Base-by-base conservation (phyloP, 2,113 vertebrate genomes). In the Pluvialis apricaria region DNA sequence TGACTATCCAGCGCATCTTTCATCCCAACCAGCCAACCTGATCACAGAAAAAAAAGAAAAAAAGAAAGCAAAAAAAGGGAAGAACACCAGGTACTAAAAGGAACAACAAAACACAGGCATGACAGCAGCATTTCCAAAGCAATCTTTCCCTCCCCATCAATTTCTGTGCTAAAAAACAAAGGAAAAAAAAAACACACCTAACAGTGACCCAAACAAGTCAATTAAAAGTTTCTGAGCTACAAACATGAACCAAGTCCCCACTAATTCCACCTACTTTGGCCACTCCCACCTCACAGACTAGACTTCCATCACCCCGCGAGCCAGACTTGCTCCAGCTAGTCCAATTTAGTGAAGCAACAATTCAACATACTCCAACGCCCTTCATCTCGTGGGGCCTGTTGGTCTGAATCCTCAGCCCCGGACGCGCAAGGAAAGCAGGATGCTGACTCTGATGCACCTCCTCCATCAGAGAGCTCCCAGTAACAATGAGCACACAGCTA, bases 311-410 rank as follows among this genome's bases (percentile, higher is more conserved):
- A 0, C 26, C 75, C 92, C 2, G 0, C 1, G 0, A 94, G 90
- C 92, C 86, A 84, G 89, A 89, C 73, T 13, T 31, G 70, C 51
- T 87, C 81, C 81, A 95, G 88, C 88, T 5, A 79, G 61, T 38
- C 86, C 86, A 92, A 88, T 45, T 89, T 25, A 84, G 82, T 87
- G 83, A 97, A 93, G 91, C 91, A 96, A 94, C 92, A 91, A 77
- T 17, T 62, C 81, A 65, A 21, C 54, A 36, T 25, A 28, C 83
- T 97, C 95, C 89, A 97, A 92, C 70, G 57, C 94, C 92, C 95
- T 96, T 38, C 94, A 88, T 77, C 95, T 89, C 91, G 3, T 72
- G 92, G 86, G 86, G 45, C 77, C 57, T 57, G 66, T 28, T 32
- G 88, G 44, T 94, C 83, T 92, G 73, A 95, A n/a, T 61, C 81